phyloP scores from a whole-genome alignment of 2,888 invertebrate genomes.

The Dione juno region DNA sequence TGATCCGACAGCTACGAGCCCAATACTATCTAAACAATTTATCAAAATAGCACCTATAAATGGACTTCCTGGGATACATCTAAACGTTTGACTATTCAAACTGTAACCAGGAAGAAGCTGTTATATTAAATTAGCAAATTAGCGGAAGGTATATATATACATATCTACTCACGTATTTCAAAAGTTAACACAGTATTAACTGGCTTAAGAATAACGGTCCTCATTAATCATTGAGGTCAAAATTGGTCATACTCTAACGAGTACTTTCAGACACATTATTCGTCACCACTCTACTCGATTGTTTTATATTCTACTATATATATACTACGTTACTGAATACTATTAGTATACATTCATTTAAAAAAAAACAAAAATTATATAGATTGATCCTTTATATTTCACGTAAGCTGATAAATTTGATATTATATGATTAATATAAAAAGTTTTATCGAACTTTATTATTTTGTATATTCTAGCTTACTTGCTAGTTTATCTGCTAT shows the following conservation, averaged over 20 bases:
- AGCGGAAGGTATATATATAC: conserved; percentile 55
- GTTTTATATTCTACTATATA: too few species aligned
- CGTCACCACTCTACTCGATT: conserved; percentile 57
- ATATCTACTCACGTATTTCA: conserved; percentile 61
- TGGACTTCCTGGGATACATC: conserved; percentile 70
- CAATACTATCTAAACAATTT: conserved; percentile 73
- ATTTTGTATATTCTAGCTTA: not conserved
- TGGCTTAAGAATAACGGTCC: conserved; percentile 76
- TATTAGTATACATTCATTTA: not conserved
- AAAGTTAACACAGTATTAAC: conserved; percentile 75
- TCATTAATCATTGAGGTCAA: conserved; percentile 80
- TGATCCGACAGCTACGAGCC: conserved; percentile 71
- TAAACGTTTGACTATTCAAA: conserved; percentile 34
- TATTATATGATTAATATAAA: not conserved
- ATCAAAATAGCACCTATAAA: conserved; percentile 78
- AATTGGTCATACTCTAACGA: conserved; percentile 65
- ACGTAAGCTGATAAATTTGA: not conserved
- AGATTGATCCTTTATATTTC: not conserved
- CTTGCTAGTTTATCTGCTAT: not conserved
- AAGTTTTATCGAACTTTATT: not conserved
- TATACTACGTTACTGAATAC: not conserved
- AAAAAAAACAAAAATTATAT: not conserved
- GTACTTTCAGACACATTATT: conserved; percentile 58
- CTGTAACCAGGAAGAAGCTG: conserved; percentile 37
- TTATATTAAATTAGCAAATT: too few species aligned